Evolutionary conservation across 2,797 vertebrate genomes (phyloP).

Genomic region (Smutsia gigantea): DNA sequence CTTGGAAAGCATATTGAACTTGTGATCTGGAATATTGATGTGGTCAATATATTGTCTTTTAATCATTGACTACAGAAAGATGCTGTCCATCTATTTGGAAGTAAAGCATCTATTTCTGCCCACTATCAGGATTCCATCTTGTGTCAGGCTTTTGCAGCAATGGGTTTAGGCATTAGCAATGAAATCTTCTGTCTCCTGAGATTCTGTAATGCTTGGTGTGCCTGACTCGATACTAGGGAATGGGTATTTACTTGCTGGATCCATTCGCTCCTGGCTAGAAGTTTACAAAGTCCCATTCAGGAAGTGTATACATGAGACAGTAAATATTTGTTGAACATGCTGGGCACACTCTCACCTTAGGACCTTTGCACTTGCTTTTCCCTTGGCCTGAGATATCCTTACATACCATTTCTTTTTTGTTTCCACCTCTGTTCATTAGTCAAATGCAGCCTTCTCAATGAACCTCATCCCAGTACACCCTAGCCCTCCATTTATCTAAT

Average conservation of each 20-base stretch:
- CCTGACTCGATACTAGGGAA: background rate
- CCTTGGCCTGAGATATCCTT: background rate
- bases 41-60: background rate
- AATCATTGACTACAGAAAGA: background rate
- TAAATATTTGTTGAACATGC: background rate
- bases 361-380: background rate
- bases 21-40: background rate
- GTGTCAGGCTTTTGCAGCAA: background rate
- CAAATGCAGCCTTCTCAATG: background rate
- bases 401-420: background rate
- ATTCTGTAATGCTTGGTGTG: background rate
- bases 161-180: background rate
- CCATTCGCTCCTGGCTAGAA: background rate
- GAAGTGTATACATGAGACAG: background rate
- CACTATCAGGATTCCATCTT: slow-evolving; percentile 5
- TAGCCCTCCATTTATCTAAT: background rate
- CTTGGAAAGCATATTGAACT: slow-evolving; percentile 37
- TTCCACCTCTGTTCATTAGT: background rate
- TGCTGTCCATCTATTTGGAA: background rate
- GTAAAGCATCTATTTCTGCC: background rate
- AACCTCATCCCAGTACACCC: background rate
- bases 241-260: background rate
- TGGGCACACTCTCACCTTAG: background rate
- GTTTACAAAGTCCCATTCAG: background rate
- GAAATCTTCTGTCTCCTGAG: background rate